phyloP scores from a whole-genome alignment of 2,888 invertebrate genomes.

The Carabus problematicus region DNA sequence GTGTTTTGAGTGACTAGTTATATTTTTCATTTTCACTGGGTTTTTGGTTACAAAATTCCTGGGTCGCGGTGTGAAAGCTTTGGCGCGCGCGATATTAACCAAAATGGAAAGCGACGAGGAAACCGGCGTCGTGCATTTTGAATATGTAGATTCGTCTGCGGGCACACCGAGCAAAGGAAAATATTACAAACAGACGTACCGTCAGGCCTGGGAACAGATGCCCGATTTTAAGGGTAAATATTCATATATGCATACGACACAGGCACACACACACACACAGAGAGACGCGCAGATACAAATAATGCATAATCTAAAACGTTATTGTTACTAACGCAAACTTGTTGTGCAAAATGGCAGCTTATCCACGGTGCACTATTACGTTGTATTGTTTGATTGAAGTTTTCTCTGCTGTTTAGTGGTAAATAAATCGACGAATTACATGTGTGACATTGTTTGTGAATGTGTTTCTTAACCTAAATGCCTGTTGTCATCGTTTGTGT shows the following conservation, averaged over 20 bases:
- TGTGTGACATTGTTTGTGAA: too few species aligned
- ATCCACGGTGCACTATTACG: neutral
- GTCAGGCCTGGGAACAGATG: conserved; percentile 67
- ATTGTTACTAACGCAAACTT: neutral
- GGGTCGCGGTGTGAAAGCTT: neutral
- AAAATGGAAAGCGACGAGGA: conserved; percentile 42
- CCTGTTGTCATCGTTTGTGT: neutral
- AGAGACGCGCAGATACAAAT: too few species aligned
- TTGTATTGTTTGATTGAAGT: neutral
- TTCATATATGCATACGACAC: too few species aligned
- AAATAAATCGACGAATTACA: neutral
- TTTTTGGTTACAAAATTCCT: conserved; percentile 36
- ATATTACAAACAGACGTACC: conserved; percentile 65
- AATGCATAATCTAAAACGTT: too few species aligned
- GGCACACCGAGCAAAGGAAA: conserved; percentile 50
- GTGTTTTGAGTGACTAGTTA: conserved; percentile 34
- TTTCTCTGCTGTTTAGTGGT: neutral
- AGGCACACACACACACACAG: neutral
- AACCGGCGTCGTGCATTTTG: conserved; percentile 35
- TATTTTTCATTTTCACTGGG: conserved; percentile 39
- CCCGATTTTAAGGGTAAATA: conserved; percentile 67
- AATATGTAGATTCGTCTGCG: conserved; percentile 24
- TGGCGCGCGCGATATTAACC: conserved; percentile 30
- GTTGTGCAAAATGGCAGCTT: neutral
- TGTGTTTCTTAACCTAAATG: conserved; percentile 5